Evolutionary conservation across 1,140 invertebrate species (phyloP).

Genomic region (Eriosoma lanigerum): DNA sequence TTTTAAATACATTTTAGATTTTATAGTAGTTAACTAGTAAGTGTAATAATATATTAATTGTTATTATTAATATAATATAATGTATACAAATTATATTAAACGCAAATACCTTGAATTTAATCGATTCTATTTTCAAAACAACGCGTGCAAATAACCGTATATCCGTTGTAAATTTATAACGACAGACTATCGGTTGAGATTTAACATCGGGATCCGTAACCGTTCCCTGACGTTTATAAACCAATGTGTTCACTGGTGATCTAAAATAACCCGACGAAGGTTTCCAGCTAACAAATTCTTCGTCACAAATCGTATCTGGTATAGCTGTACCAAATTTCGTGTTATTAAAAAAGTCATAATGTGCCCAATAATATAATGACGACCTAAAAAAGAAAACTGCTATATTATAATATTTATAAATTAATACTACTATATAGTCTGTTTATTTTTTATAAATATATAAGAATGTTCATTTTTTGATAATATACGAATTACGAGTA

Average conservation of each 20-base stretch:
- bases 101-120: conserved; percentile 68
- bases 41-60: too few relatives aligned
- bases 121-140: conserved; percentile 70
- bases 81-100: too few relatives aligned
- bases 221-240: conserved; percentile 68
- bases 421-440: too few relatives aligned
- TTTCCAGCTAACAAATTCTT: conserved; percentile 79
- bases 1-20: too few relatives aligned
- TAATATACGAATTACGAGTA: too few relatives aligned
- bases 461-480: too few relatives aligned
- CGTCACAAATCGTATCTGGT: conserved; percentile 77
- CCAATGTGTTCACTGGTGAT: conserved; percentile 80
- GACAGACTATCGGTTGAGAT: conserved; percentile 65
- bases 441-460: too few relatives aligned
- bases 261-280: conserved; percentile 69
- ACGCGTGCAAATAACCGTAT: conserved; percentile 76
- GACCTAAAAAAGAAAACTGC: conserved; percentile 61
- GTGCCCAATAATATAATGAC: conserved; percentile 87
- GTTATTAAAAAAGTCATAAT: conserved; percentile 90
- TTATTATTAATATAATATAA: too few relatives aligned
- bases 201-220: conserved; percentile 64
- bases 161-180: conserved; percentile 81
- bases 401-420: not conserved
- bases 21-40: too few relatives aligned
- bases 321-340: conserved; percentile 79